Evolutionary conservation across 2,888 invertebrate genomes (phyloP), one percentile per base, ranked within the genome.

Genomic region (Poecilobothrus nobilitatus): DNA sequence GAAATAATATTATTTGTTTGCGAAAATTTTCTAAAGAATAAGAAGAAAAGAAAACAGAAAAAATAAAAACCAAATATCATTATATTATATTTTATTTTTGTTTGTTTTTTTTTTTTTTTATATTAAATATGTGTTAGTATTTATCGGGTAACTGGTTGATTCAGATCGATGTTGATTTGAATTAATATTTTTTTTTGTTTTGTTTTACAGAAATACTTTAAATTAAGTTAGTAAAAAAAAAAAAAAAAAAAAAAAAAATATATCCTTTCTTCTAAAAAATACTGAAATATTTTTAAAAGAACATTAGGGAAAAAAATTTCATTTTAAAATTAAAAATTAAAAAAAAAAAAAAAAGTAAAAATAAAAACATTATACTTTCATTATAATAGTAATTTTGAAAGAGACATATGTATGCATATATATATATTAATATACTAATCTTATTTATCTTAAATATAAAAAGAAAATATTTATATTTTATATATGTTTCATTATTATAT

Each of bases 131-230:
- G 72, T 72, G 71, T 72, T 72, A 72, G 72, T 72, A 70, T 70
- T 71, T 70, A 70, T 72, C 71, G 71, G 71, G 71, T 72, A 72
- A 72, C 72, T 72, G 72, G 71, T 72, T 72, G 72, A 71, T 71
- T 72, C 72, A 71, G 71, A 71, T 72, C 72, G 71, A 68, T 70
- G 71, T 4, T 27, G 27, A 70, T 70, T 68, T 70, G 68, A 71
- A 68, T 66, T 68, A 27, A 27, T 27, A 4, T 27, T 22, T 66
- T 65, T 64, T 63, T 12, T 18, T 62, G 64, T 70, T 65, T 3
- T 9, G 33, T 37, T 27, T 22, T 27, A 18, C 53, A 53, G n/a
- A 53, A 53, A 53, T 53, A 27, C 2, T 4, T 27, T 4, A 27
- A 27, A 27, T 27, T 27, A 27, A 27, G 5, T 27, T 27, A 4